Percentiles rank a stretch among this genome's conserved stretches.
These are phyloP conservation scores for Plectropomus leopardus DNA, from an alignment of 2,113 vertebrate species.

Conservation along the genomic window DNA sequence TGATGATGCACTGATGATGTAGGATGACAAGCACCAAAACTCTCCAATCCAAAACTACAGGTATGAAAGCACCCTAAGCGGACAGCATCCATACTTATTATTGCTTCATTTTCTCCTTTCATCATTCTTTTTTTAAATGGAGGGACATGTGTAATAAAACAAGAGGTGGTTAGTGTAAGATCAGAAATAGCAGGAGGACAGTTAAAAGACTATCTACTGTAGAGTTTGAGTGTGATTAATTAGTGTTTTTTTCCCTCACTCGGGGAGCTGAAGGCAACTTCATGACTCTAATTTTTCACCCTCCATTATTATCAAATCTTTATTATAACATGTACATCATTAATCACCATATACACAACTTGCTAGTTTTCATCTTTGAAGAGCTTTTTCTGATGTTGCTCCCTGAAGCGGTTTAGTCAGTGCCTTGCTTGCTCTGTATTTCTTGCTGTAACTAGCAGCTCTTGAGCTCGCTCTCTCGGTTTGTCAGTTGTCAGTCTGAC, in stretches of 20 bases:
- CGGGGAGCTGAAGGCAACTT: neutral
- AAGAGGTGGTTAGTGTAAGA: neutral
- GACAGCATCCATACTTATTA: neutral
- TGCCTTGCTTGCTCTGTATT: neutral
- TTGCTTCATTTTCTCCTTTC: too few relatives aligned
- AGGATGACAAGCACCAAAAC: too few relatives aligned
- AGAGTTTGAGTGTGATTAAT: neutral
- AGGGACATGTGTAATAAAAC: neutral
- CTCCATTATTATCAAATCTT: conserved; percentile 9
- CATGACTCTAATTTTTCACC: neutral
- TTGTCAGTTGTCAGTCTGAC: too few relatives aligned
- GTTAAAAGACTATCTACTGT: neutral
- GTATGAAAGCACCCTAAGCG: too few relatives aligned
- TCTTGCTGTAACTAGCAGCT: too few relatives aligned
- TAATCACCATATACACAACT: conserved; percentile 17
- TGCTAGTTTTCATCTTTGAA: neutral
- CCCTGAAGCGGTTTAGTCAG: neutral
- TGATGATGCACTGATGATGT: too few relatives aligned
- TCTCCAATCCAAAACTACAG: too few relatives aligned
- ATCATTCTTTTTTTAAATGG: neutral
- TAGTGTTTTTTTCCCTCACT: neutral
- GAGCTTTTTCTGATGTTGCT: neutral
- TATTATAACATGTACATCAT: conserved; percentile 19
- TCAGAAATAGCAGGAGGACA: neutral
- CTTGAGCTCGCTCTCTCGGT: neutral